Conservation (phyloP, 2,888 invertebrate species). For the Adelphocoris suturalis region DNA sequence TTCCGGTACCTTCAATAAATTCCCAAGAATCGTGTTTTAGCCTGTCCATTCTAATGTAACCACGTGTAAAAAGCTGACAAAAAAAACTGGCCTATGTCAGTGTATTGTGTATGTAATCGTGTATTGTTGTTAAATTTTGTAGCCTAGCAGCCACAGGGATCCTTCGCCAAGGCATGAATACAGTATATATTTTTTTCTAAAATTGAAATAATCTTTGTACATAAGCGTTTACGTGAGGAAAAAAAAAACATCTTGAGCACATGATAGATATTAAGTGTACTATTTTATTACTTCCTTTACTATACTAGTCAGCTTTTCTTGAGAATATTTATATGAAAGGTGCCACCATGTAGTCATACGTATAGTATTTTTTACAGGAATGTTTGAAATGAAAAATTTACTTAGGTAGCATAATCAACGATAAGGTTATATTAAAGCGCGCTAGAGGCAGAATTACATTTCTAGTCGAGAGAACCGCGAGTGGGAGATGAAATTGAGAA, state of each 20-base stretch:
- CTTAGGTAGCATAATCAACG: slow-evolving; percentile 13
- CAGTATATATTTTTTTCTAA: slow-evolving; percentile 71
- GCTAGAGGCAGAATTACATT: slow-evolving; percentile 41
- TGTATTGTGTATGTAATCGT: slow-evolving; percentile 51
- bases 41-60: slow-evolving; percentile 60
- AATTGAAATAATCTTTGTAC: slow-evolving; percentile 56
- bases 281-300: slow-evolving; percentile 74
- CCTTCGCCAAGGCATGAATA: slow-evolving; percentile 61
- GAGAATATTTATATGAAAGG: slow-evolving; percentile 70
- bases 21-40: slow-evolving; percentile 41
- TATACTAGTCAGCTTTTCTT: slow-evolving; percentile 71
- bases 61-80: slow-evolving; percentile 30
- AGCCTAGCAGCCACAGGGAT: slow-evolving; percentile 64
- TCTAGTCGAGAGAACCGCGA: slow-evolving; percentile 33
- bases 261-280: slow-evolving; percentile 69
- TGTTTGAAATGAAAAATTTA: slow-evolving; percentile 29
- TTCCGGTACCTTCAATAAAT: slow-evolving; percentile 1
- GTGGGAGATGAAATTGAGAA: slow-evolving; percentile 25
- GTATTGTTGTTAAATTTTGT: slow-evolving; percentile 61
- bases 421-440: slow-evolving; percentile 24
- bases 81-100: slow-evolving; percentile 70
- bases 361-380: slow-evolving; percentile 71
- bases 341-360: slow-evolving; percentile 73
- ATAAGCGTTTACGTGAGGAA: slow-evolving; percentile 57
- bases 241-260: slow-evolving; percentile 68